Evolutionary conservation across 1,140 invertebrate species (phyloP).

Genomic region (Amyelois transitella): DNA sequence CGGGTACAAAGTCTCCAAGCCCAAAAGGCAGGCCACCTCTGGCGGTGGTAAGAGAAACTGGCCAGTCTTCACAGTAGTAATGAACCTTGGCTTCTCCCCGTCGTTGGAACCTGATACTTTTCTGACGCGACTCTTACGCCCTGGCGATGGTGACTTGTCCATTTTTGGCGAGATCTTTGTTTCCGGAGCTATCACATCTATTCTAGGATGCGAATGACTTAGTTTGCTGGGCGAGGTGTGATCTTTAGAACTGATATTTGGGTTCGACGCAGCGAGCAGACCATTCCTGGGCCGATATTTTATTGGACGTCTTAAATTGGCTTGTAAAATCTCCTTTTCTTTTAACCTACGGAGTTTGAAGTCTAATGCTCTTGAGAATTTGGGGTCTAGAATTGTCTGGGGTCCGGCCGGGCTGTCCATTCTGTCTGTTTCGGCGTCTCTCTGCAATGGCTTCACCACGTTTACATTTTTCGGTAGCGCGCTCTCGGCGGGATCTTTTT

Average conservation of each 20-base stretch:
- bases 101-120: constrained; percentile 22
- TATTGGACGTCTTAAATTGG: constrained; percentile 48
- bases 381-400: constrained; percentile 59
- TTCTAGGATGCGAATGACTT: constrained; percentile 44
- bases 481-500: constrained; percentile 2
- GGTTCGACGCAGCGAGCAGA: constrained; percentile 35
- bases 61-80: constrained; percentile 85
- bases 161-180: constrained; percentile 31
- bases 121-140: constrained; percentile 20
- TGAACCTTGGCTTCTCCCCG: constrained; percentile 76
- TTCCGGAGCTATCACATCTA: constrained; percentile 29
- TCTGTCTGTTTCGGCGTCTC: constrained; percentile 14
- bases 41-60: constrained; percentile 85
- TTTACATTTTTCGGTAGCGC: constrained; percentile 34
- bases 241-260: constrained; percentile 36
- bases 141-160: constrained; percentile 29
- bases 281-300: constrained; percentile 30
- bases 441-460: constrained; percentile 52
- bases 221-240: constrained; percentile 23
- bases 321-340: constrained; percentile 71
- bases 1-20: constrained; percentile 70
- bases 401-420: constrained; percentile 29
- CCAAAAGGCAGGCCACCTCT: constrained; percentile 79
- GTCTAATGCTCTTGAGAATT: constrained; percentile 79
- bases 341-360: constrained; percentile 78